Percentiles rank a stretch among this genome's conserved stretches.
Evolutionary conservation across 1,140 invertebrate genomes (phyloP).

Genomic region (Zaprionus vittiger): DNA sequence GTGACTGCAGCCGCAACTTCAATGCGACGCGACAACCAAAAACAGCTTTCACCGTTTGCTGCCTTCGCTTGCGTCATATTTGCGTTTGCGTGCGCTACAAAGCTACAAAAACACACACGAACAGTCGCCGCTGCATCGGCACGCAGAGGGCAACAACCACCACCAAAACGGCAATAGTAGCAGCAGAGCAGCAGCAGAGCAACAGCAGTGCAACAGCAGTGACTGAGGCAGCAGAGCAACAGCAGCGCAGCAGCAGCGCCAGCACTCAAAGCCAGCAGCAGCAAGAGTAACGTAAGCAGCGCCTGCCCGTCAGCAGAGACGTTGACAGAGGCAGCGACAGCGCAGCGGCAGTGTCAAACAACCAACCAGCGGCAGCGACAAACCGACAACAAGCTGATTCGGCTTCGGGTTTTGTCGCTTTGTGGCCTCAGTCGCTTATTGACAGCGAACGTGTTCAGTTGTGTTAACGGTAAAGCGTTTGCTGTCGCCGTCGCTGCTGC

Average conservation of each 20-base stretch:
- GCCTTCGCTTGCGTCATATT: constrained; percentile 67
- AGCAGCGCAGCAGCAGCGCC: constrained; percentile 7
- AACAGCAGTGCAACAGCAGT: not conserved
- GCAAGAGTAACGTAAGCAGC: constrained; percentile 21
- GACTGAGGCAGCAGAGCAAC: too few relatives aligned
- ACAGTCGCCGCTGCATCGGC: constrained; percentile 54
- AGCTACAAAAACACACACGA: constrained; percentile 49
- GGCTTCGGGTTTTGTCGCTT: constrained; percentile 53
- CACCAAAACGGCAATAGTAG: constrained; percentile 44
- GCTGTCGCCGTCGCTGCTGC: constrained; percentile 6
- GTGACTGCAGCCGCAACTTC: constrained; percentile 32
- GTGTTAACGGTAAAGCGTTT: constrained; percentile 59
- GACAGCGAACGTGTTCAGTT: constrained; percentile 62
- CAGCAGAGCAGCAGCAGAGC: not conserved
- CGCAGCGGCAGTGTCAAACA: constrained; percentile 42
- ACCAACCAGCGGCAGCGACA: constrained; percentile 55
- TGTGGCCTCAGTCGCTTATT: constrained; percentile 60
- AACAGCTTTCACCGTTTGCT: constrained; percentile 71
- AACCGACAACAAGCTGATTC: constrained; percentile 51
- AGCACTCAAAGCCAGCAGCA: constrained; percentile 1
- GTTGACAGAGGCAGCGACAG: constrained; percentile 45
- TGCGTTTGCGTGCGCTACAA: constrained; percentile 64
- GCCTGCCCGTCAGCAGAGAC: constrained; percentile 2
- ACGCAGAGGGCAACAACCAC: constrained; percentile 60
- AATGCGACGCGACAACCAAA: constrained; percentile 38